Conservation (phyloP, 2,797 vertebrate genomes). For the Luscinia megarhynchos region DNA sequence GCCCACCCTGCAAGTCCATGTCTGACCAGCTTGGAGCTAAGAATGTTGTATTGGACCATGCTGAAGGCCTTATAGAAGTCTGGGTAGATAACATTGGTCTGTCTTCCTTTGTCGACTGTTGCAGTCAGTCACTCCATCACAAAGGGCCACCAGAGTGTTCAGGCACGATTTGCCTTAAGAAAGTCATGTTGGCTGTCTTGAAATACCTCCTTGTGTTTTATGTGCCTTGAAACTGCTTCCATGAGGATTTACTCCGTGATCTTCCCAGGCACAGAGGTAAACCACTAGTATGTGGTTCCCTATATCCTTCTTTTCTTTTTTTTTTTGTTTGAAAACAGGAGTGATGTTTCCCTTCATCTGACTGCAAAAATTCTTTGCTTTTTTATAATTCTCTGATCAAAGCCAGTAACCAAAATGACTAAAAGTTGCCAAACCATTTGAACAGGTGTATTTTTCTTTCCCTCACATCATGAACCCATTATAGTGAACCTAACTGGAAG, state of each 20-base stretch:
- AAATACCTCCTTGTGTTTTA: background rate
- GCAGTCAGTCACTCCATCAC: no score
- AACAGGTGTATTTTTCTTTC: background rate
- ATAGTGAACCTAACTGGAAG: background rate
- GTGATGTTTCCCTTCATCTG: rapidly evolving
- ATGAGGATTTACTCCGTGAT: background rate
- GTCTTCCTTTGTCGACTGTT: rapidly evolving
- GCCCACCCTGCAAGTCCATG: background rate
- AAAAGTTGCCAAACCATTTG: background rate
- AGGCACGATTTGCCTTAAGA: background rate
- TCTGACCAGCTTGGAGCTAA: background rate
- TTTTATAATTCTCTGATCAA: background rate
- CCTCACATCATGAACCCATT: background rate
- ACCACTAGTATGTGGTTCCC: background rate
- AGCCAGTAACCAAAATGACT: background rate
- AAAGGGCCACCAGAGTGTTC: background rate
- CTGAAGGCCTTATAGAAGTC: rapidly evolving
- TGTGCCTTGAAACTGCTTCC: background rate
- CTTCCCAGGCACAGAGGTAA: background rate
- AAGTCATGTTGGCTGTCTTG: background rate
- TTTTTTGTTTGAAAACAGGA: background rate
- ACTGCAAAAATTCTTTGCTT: background rate
- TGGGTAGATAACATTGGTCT: rapidly evolving
- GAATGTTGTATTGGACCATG: no score
- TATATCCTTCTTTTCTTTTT: background rate